These are phyloP conservation scores for Galerucella nymphaeae DNA, from an alignment of 2,888 invertebrate genomes.

Conservation along the genomic window DNA sequence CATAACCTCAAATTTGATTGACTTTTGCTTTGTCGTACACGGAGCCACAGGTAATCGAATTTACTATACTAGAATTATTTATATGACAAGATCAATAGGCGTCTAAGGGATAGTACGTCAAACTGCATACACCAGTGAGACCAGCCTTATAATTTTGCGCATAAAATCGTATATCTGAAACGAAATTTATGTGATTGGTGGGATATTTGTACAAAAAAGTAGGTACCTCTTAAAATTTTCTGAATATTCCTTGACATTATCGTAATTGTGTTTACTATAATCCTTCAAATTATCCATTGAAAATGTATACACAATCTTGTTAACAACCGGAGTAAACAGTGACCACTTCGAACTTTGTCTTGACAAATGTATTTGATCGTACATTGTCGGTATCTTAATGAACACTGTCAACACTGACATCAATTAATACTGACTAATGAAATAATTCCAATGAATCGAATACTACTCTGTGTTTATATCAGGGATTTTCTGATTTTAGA, in stretches of 20 bases:
- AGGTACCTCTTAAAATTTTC: slow-evolving; percentile 36
- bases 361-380: slow-evolving; percentile 1
- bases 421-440: background rate
- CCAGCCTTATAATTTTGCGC: too few species aligned
- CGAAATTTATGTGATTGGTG: too few species aligned
- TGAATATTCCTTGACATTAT: slow-evolving; percentile 27
- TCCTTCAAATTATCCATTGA: slow-evolving; percentile 27
- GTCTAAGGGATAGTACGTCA: too few species aligned
- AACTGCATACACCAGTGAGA: too few species aligned
- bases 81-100: too few species aligned
- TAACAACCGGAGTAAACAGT: slow-evolving; percentile 5
- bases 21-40: too few species aligned
- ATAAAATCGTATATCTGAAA: too few species aligned
- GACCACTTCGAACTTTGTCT: slow-evolving; percentile 18
- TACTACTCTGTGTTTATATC: background rate
- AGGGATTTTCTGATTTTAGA: slow-evolving; percentile 5
- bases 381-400: background rate
- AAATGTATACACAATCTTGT: slow-evolving; percentile 24
- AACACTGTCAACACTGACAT: background rate
- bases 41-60: too few species aligned
- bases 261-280: slow-evolving; percentile 29
- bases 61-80: too few species aligned
- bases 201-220: background rate
- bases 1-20: too few species aligned
- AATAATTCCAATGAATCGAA: background rate